Conservation (phyloP, 2,888 invertebrate species). For the Lissonota sp. region DNA sequence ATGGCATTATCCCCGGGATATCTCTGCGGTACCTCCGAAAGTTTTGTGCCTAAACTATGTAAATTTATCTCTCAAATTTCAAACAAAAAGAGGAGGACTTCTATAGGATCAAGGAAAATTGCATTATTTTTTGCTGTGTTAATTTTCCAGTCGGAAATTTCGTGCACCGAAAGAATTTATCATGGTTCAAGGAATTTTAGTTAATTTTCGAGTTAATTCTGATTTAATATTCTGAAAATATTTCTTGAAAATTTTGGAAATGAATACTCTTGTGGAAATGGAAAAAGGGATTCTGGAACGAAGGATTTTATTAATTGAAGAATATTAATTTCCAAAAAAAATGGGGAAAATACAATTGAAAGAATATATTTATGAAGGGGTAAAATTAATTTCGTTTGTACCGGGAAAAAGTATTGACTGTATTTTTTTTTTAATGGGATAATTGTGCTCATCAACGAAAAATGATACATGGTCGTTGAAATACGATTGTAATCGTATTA, state of each 20-base stretch:
- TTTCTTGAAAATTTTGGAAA: not conserved
- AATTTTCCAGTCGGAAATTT: not conserved
- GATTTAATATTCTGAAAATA: not conserved
- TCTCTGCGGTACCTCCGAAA: not conserved
- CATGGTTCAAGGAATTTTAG: not conserved
- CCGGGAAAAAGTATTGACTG: no score
- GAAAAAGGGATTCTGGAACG: no score
- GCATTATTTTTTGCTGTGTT: not conserved
- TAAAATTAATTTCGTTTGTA: no score
- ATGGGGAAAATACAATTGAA: no score
- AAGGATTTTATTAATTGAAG: no score
- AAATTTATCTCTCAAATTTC: not conserved
- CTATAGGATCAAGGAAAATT: no score
- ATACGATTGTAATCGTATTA: constrained; percentile 5
- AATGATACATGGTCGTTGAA: no score
- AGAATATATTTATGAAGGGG: no score
- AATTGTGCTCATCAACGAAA: no score
- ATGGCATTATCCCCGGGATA: not conserved
- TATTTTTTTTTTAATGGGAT: no score
- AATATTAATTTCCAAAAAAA: no score
- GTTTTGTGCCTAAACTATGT: not conserved
- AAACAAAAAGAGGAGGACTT: not conserved
- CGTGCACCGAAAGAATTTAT: not conserved
- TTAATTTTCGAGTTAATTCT: not conserved
- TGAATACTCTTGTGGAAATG: no score